Conservation (phyloP, 2,113 vertebrate species). For the Amphilophus citrinellus region DNA sequence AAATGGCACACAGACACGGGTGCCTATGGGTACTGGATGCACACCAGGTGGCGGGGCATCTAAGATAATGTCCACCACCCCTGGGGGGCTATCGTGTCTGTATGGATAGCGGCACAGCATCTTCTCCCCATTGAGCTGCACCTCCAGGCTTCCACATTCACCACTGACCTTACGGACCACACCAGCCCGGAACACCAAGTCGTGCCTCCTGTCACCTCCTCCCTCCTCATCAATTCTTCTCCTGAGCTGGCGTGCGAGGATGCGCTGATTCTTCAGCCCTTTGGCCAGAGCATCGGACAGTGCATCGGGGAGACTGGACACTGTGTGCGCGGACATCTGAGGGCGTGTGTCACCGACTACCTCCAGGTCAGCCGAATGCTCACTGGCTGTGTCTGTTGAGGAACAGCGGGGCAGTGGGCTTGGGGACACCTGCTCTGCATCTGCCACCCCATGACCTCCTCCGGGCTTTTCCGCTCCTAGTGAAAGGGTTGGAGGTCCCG, state of each 20-base stretch:
- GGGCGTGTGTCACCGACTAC: slow-evolving; percentile 58
- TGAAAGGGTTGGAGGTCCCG: slow-evolving; percentile 67
- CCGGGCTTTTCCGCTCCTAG: slow-evolving; percentile 57
- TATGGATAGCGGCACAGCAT: slow-evolving; percentile 84
- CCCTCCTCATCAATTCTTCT: slow-evolving; percentile 63
- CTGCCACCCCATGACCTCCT: slow-evolving; percentile 46
- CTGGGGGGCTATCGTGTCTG: slow-evolving; percentile 73
- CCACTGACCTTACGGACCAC: slow-evolving; percentile 88
- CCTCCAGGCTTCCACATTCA: slow-evolving; percentile 85
- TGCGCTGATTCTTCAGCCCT: slow-evolving; percentile 87
- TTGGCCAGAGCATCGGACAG: slow-evolving; percentile 82
- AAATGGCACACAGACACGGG: slow-evolving; percentile 85
- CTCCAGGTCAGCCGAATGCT: slow-evolving; percentile 89
- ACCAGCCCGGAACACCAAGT: slow-evolving; percentile 83
- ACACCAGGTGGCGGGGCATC: slow-evolving; percentile 85
- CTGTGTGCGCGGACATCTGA: slow-evolving; percentile 15
- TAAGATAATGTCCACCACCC: slow-evolving; percentile 84
- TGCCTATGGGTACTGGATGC: slow-evolving; percentile 81
- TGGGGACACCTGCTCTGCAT: slow-evolving; percentile 59
- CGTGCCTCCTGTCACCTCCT: slow-evolving; percentile 21
- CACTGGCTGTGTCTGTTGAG: slow-evolving; percentile 92
- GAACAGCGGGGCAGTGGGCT: slow-evolving; percentile 86
- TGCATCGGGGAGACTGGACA: slow-evolving; percentile 61
- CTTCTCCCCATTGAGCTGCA: slow-evolving; percentile 88
- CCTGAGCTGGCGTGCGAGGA: slow-evolving; percentile 83